Conservation (phyloP, 2,797 vertebrate species). For the Liasis olivaceus region DNA sequence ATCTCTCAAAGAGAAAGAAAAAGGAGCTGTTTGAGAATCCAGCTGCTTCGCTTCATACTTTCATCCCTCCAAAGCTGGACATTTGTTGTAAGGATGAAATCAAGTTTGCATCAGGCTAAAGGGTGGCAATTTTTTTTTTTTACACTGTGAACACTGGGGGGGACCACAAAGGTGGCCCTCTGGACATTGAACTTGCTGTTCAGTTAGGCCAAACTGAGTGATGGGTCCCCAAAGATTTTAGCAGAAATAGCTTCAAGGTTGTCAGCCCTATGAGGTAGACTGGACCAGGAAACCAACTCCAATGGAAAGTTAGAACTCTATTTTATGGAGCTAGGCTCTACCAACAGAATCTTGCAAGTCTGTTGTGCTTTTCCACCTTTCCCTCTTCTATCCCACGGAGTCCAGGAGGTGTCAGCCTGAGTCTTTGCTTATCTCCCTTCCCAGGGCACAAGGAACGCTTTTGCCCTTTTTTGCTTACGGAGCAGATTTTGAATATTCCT, state of each 20-base stretch:
- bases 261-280: neutral
- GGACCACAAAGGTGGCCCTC: too few species aligned
- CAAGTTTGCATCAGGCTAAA: neutral
- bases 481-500: neutral
- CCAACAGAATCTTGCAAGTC: neutral
- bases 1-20: slow-evolving; percentile 58
- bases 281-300: neutral
- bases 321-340: neutral
- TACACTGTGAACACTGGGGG: neutral
- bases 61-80: neutral
- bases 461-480: neutral
- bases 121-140: neutral
- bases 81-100: neutral
- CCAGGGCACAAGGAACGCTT: neutral
- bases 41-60: slow-evolving; percentile 22
- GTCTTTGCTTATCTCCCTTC: neutral
- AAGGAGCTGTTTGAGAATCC: slow-evolving; percentile 50
- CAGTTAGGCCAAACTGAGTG: neutral
- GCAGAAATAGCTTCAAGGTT: neutral
- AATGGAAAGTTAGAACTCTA: neutral
- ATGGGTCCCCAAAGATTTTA: neutral
- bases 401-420: neutral
- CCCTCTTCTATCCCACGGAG: neutral
- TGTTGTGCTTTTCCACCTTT: neutral
- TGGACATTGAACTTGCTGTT: neutral